phyloP scores from a whole-genome alignment of 1,140 invertebrate genomes.

The Phymorhynchus buccinoides region DNA sequence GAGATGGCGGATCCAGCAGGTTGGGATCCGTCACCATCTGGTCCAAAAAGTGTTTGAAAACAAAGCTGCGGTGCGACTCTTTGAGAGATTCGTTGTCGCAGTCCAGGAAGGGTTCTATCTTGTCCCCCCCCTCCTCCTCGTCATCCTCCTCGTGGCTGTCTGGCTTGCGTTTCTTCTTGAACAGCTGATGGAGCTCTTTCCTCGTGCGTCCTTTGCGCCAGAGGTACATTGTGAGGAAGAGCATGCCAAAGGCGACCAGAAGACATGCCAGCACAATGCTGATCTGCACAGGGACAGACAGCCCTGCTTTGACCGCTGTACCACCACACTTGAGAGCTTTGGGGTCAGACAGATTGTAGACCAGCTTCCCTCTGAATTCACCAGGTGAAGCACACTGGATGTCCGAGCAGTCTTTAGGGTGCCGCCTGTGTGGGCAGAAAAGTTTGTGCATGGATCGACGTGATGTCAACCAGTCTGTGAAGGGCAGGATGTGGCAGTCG shows the following conservation, averaged over 20 bases:
- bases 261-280: constrained; percentile 50
- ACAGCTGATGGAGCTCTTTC: constrained; percentile 38
- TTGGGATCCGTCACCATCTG: constrained; percentile 52
- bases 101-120: constrained; percentile 48
- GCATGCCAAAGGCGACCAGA: constrained; percentile 42
- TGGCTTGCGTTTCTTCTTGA: constrained; percentile 33
- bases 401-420: constrained; percentile 45
- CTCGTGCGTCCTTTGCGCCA: constrained; percentile 45
- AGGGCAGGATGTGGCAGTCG: constrained; percentile 57
- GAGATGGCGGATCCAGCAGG: constrained; percentile 30
- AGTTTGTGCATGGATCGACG: constrained; percentile 28
- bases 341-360: constrained; percentile 38
- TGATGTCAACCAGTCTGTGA: constrained; percentile 53
- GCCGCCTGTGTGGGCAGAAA: constrained; percentile 19
- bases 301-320: background rate
- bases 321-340: constrained; percentile 43
- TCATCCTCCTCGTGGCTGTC: constrained; percentile 49
- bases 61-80: constrained; percentile 63
- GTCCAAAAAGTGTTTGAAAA: constrained; percentile 61
- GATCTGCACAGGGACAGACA: constrained; percentile 45
- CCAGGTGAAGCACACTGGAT: constrained; percentile 48
- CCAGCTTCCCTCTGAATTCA: constrained; percentile 4
- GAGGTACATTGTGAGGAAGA: constrained; percentile 47
- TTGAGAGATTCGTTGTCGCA: constrained; percentile 58
- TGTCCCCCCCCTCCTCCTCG: constrained; percentile 45